These are phyloP conservation scores for Pteronotus mesoamericanus DNA, from an alignment of 2,797 vertebrate genomes.

Conservation along the genomic window DNA sequence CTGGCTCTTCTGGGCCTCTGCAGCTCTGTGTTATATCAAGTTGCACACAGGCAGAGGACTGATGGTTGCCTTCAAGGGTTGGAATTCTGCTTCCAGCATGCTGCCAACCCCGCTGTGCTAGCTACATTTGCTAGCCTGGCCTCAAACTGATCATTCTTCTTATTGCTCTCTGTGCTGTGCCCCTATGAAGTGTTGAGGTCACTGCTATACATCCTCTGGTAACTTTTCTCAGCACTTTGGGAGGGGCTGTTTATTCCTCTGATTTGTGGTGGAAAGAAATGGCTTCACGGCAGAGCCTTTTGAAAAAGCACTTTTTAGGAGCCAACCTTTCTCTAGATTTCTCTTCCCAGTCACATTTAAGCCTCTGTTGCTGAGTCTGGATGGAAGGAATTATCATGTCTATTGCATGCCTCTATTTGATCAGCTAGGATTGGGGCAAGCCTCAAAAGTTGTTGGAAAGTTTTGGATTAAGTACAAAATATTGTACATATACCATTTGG, in stretches of 20 bases:
- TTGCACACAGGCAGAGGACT: neutral
- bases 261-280: conserved; percentile 60
- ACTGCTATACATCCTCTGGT: neutral
- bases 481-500: neutral
- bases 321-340: conserved; percentile 30
- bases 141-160: neutral
- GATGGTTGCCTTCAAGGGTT: neutral
- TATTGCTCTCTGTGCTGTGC: neutral
- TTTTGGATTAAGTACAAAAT: neutral
- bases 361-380: neutral
- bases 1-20: neutral
- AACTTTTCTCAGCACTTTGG: conserved; percentile 37
- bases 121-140: neutral
- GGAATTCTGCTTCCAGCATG: neutral
- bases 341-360: neutral
- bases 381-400: neutral
- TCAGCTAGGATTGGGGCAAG: neutral
- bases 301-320: conserved; percentile 33
- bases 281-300: conserved; percentile 13
- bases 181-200: neutral
- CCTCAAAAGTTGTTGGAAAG: neutral
- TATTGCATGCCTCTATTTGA: neutral
- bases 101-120: neutral
- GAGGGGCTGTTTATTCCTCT: conserved; percentile 32
- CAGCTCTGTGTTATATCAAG: neutral